Evolutionary conservation across 2,888 invertebrate genomes (phyloP).

Genomic region (Torymus aiolomorphi): DNA sequence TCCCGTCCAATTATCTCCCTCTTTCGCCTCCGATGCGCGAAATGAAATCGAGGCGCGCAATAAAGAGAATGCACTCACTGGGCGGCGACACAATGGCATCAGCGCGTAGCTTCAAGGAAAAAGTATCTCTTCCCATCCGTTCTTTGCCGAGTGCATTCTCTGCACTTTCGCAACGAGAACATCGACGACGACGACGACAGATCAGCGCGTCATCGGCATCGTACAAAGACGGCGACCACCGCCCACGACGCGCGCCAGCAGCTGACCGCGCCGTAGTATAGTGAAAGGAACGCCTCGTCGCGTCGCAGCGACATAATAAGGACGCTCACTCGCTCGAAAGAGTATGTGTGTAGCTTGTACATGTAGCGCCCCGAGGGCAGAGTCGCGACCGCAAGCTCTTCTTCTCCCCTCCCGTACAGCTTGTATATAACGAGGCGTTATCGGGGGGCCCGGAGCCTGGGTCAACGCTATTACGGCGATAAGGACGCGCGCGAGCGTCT

Average conservation of each 20-base stretch:
- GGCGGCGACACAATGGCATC: too few species aligned
- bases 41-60: too few species aligned
- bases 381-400: too few species aligned
- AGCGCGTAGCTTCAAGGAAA: too few species aligned
- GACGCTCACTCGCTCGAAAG: too few species aligned
- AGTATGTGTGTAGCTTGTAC: too few species aligned
- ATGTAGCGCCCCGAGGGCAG: too few species aligned
- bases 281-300: background rate
- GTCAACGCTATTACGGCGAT: slow-evolving; percentile 49
- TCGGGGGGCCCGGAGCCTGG: slow-evolving; percentile 31
- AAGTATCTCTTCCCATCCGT: too few species aligned
- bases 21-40: too few species aligned
- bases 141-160: slow-evolving; percentile 1
- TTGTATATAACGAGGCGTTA: slow-evolving; percentile 23
- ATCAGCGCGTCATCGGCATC: slow-evolving; percentile 11
- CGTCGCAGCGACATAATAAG: too few species aligned
- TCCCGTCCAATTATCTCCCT: too few species aligned
- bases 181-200: background rate
- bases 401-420: background rate
- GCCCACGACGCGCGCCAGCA: background rate
- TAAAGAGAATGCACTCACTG: too few species aligned
- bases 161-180: slow-evolving; percentile 12
- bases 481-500: slow-evolving; percentile 21
- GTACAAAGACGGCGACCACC: slow-evolving; percentile 3
- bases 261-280: background rate